Conservation (phyloP, 2,113 vertebrate genomes). For the Arenaria interpres region DNA sequence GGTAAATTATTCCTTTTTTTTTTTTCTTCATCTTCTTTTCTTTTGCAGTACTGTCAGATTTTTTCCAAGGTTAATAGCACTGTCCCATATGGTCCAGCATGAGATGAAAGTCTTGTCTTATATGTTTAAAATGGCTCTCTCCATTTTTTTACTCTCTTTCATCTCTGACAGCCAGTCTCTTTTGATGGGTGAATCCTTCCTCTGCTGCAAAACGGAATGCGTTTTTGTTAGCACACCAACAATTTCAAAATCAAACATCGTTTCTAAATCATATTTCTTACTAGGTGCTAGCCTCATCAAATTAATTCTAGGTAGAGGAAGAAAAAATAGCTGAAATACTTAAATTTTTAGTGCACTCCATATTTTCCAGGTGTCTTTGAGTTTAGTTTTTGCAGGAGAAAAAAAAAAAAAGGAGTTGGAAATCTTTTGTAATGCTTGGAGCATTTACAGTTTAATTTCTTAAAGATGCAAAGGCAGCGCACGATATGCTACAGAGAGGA, state of each 20-base stretch:
- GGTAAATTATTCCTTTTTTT: neutral
- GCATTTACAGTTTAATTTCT: neutral
- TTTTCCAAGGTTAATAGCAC: slow-evolving; percentile 48
- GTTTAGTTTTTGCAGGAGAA: neutral
- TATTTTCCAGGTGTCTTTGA: neutral
- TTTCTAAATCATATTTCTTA: neutral
- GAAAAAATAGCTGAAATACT: neutral
- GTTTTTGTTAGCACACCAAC: slow-evolving; percentile 4
- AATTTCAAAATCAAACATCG: neutral
- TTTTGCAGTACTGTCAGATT: slow-evolving; percentile 9
- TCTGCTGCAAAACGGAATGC: neutral
- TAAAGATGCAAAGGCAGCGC: neutral
- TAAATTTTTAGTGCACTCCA: neutral
- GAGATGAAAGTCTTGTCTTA: slow-evolving; percentile 67
- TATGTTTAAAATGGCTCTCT: slow-evolving; percentile 58
- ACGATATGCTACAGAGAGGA: neutral
- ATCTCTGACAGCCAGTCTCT: slow-evolving; percentile 58
- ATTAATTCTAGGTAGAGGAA: neutral
- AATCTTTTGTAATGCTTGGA: neutral
- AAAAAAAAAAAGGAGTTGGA: neutral
- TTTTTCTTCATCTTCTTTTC: neutral
- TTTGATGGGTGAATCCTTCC: slow-evolving; percentile 40
- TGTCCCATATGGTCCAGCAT: slow-evolving; percentile 49
- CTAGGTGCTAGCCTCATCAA: neutral
- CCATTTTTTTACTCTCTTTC: slow-evolving; percentile 54